phyloP scores from a whole-genome alignment of 2,797 vertebrate species.

The Rhinogobio ventralis region DNA sequence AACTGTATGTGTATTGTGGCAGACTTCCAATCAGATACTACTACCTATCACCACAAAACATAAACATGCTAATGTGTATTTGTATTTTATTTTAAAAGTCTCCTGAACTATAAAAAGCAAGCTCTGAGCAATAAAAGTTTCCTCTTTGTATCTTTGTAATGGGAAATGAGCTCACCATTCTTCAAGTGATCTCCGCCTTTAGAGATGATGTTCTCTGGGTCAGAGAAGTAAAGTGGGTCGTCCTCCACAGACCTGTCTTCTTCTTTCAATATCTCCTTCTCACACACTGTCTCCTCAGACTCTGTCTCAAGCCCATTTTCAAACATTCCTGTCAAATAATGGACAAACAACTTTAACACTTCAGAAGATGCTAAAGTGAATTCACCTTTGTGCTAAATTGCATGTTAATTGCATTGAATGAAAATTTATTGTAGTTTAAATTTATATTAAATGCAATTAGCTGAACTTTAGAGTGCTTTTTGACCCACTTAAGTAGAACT shows the following conservation, averaged over 20 bases:
- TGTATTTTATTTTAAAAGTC: background rate
- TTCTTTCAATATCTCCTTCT: slow-evolving; percentile 44
- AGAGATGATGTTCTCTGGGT: slow-evolving; percentile 33
- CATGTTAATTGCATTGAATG: background rate
- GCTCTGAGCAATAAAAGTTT: background rate
- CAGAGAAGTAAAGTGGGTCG: slow-evolving; percentile 11
- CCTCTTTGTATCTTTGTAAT: background rate
- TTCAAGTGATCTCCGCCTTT: slow-evolving; percentile 41
- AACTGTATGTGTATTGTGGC: background rate
- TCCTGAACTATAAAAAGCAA: background rate
- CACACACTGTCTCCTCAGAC: slow-evolving; percentile 35
- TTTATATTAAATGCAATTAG: background rate
- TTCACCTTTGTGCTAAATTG: background rate
- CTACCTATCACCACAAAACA: background rate
- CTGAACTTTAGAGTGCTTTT: background rate
- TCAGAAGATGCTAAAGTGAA: background rate
- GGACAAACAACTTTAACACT: background rate
- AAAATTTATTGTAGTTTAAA: too few species aligned
- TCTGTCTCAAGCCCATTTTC: slow-evolving; percentile 37
- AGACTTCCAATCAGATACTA: background rate
- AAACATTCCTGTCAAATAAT: slow-evolving; percentile 45
- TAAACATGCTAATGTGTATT: background rate
- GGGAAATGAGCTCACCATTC: slow-evolving; percentile 40
- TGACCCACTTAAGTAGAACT: background rate
- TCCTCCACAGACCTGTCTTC: slow-evolving; percentile 30